Conservation (phyloP, 2,113 vertebrate species). For the Rhinolophus ferrumequinum region DNA sequence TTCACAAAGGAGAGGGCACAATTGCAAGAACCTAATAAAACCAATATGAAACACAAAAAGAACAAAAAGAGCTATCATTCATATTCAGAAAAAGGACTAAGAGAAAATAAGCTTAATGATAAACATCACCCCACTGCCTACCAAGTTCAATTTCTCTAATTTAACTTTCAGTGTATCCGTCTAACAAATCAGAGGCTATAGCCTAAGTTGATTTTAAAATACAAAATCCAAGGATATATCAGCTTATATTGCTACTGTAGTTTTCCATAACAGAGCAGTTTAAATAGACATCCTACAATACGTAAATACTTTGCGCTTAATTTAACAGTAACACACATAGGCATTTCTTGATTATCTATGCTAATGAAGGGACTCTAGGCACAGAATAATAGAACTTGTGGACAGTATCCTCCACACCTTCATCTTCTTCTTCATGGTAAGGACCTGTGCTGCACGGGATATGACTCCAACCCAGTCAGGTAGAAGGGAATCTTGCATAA, state of each 20-base stretch:
- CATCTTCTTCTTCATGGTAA: conserved; percentile 47
- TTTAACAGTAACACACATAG: conserved; percentile 22
- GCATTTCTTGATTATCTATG: conserved; percentile 16
- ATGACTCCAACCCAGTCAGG: conserved; percentile 71
- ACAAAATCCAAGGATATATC: not conserved
- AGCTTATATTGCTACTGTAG: not conserved
- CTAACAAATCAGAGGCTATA: conserved; percentile 46
- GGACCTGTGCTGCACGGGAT: conserved; percentile 33
- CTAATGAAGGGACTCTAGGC: not conserved
- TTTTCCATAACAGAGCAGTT: conserved; percentile 33
- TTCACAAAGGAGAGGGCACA: not conserved
- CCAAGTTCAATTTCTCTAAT: not conserved
- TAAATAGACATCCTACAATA: not conserved
- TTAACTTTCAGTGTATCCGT: not conserved
- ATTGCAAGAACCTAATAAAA: conserved; percentile 40
- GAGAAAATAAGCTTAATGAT: conserved; percentile 24
- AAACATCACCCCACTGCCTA: not conserved
- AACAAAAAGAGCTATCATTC: not conserved
- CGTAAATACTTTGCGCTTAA: not conserved
- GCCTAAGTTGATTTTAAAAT: conserved; percentile 8
- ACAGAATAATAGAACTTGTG: conserved; percentile 17
- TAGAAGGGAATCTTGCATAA: conserved; percentile 75
- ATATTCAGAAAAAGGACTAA: conserved; percentile 1
- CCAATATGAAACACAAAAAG: conserved; percentile 12
- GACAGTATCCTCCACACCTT: not conserved